These are phyloP conservation scores for Eublepharis macularius DNA, from an alignment of 2,113 vertebrate genomes.

Conservation along the genomic window DNA sequence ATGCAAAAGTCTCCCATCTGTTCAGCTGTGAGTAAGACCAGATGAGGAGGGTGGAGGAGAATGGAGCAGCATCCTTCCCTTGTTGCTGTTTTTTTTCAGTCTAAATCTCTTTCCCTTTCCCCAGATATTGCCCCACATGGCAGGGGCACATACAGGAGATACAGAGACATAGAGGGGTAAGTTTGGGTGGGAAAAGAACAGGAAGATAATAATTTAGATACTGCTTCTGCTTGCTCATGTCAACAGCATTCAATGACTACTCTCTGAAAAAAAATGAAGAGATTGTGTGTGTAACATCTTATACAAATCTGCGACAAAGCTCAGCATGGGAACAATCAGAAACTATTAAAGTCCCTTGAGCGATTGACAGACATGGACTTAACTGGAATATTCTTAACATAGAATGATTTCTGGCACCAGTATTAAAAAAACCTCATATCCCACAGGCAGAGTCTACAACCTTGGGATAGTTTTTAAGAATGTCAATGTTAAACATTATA, in stretches of 20 bases:
- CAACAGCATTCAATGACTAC: no score
- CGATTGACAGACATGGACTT: slow-evolving; percentile 50
- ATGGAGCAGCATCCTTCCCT: background rate
- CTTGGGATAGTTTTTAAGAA: slow-evolving; percentile 59
- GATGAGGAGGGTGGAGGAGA: background rate
- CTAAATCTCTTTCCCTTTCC: background rate
- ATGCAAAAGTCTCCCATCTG: background rate
- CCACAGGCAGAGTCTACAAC: slow-evolving; percentile 43
- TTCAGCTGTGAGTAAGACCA: background rate
- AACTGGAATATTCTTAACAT: slow-evolving; percentile 65
- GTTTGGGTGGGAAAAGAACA: background rate
- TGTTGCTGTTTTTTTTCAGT: background rate
- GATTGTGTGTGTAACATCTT: background rate
- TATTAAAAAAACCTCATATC: slow-evolving; percentile 44
- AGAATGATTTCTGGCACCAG: slow-evolving; percentile 60
- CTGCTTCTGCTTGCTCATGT: background rate
- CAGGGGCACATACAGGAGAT: no score
- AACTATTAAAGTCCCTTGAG: slow-evolving; percentile 57
- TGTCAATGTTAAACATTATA: slow-evolving; percentile 51
- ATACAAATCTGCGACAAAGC: slow-evolving; percentile 53
- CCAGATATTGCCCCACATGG: background rate
- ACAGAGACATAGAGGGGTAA: no score
- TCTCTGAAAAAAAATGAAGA: background rate
- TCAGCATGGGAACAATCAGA: slow-evolving; percentile 43
- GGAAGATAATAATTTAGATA: background rate